Base-by-base conservation (phyloP, 1,140 invertebrate species). In the Littorina saxatilis region DNA sequence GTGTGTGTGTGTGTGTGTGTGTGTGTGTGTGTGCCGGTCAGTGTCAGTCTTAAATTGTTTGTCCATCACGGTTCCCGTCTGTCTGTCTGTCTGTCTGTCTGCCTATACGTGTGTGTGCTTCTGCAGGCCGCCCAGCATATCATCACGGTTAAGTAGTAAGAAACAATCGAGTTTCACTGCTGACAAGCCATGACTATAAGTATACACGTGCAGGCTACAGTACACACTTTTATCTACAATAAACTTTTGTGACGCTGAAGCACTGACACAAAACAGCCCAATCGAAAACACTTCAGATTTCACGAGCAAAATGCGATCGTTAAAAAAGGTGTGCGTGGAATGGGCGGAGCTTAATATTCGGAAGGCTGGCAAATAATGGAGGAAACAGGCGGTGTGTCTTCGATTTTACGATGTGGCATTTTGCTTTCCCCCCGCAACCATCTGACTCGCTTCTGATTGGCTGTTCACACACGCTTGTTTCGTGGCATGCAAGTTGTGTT, bases 401-500 rank as follows among this genome's bases (percentile, higher is more conserved):
- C 37, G 66, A 32, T 32, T 23, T 17, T 47, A 5, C 43, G 43
- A 17, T 47, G 7, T 17, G 5, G 5, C 17, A 5, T 47, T 5
- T 47, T 17, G 43, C 43, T 5, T 47, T 47, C 7, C 7, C 43
- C 43, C 17, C 43, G 17, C 43, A 47, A 47, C 43, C 70, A 73
- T 17, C 32, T 43, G 70, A 23, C 17, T 3, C 20, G 11, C 27
- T 43, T 43, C 39, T 73, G 70, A 73, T 73, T 73, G 70, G 70
- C 23, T 23, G 3, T 17, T 39, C 13, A 15, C 37, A 3, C 37
- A 1, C 37, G 3, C 17, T 20, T 39, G 39, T 73, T 23, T 73
- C 70, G 70, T 73, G 70, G 70, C 70, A 73, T n/a, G 37, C 17
- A 39, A 73, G 9, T 39, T 7, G 70, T 39, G 32, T 73, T 73